Conservation (phyloP, 1,140 invertebrate species). For the Semibalanus balanoides region DNA sequence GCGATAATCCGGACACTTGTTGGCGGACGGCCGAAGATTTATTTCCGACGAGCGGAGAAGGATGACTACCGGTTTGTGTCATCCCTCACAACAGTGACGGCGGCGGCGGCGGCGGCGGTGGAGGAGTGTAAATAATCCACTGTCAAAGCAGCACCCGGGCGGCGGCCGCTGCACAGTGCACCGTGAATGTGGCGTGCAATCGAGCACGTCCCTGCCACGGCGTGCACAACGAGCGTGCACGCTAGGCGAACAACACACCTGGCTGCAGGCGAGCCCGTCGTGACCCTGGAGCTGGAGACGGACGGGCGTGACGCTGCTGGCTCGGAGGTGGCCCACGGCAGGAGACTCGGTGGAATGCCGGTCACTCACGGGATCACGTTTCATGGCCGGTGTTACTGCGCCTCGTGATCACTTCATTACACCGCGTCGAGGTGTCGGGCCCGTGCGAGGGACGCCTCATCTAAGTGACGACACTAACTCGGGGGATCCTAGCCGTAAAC, state of each 20-base stretch:
- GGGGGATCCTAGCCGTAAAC: not conserved
- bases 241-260: too few species aligned
- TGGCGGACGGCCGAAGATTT: not conserved
- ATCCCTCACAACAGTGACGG: too few species aligned
- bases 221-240: too few species aligned
- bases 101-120: too few species aligned
- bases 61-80: too few species aligned
- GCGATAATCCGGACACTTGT: not conserved
- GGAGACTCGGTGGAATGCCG: not conserved
- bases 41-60: too few species aligned
- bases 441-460: not conserved
- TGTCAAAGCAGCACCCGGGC: not conserved
- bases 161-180: not conserved
- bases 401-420: not conserved
- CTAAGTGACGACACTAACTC: not conserved
- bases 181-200: too few species aligned
- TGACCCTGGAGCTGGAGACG: not conserved
- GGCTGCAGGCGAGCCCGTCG: not conserved
- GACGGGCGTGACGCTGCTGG: too few species aligned
- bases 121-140: not conserved
- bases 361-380: not conserved
- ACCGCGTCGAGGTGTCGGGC: not conserved
- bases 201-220: too few species aligned
- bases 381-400: too few species aligned
- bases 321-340: not conserved